These are phyloP conservation scores for Otus sunia DNA, from an alignment of 2,113 vertebrate species.

Conservation along the genomic window DNA sequence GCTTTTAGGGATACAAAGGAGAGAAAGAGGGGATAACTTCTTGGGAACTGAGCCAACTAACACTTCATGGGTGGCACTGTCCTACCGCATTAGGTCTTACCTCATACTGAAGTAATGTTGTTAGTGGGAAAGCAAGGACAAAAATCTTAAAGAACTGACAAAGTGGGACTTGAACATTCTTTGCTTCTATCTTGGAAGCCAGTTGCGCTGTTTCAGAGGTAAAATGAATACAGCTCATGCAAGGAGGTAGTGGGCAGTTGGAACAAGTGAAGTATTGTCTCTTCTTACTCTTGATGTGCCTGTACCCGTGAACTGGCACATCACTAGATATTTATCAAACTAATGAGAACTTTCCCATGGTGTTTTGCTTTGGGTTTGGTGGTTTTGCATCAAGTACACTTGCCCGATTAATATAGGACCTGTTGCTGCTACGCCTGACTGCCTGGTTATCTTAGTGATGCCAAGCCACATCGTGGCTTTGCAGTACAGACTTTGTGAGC, in stretches of 20 bases:
- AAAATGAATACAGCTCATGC: neutral
- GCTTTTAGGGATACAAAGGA: neutral
- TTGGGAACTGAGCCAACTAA: neutral
- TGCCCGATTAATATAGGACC: neutral
- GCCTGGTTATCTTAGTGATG: neutral
- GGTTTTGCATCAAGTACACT: neutral
- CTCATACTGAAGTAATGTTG: neutral
- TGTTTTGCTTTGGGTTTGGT: neutral
- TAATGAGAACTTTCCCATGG: neutral
- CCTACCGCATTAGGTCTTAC: neutral
- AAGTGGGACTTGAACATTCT: neutral
- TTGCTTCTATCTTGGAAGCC: neutral
- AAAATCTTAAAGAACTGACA: neutral
- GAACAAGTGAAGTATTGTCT: neutral
- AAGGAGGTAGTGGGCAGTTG: neutral
- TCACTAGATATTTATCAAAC: neutral
- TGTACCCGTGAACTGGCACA: neutral
- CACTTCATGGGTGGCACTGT: neutral
- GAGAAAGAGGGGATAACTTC: neutral
- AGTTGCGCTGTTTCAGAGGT: neutral
- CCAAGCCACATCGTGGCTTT: neutral
- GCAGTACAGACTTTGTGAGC: neutral
- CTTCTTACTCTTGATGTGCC: neutral
- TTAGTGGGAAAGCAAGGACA: neutral
- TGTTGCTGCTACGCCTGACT: neutral